Conservation (phyloP, 2,113 vertebrate species). For the human region DNA sequence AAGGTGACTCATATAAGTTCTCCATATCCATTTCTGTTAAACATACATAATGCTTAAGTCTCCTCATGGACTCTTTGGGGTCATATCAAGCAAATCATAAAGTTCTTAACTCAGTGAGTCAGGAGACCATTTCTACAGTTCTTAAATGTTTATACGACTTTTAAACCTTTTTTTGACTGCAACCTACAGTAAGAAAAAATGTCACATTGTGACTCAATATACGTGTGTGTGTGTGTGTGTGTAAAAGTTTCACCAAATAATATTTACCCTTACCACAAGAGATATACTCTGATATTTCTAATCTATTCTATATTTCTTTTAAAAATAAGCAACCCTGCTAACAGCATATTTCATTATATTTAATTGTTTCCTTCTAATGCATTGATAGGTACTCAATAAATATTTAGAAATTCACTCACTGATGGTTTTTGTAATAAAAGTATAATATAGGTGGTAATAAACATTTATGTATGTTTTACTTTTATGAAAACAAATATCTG, state of each 20-base stretch:
- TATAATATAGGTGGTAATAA: conserved; percentile 1
- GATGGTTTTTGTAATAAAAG: conserved; percentile 32
- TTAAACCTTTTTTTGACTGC: conserved; percentile 15
- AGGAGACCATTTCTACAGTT: conserved; percentile 6
- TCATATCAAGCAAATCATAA: not conserved
- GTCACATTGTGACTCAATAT: not conserved
- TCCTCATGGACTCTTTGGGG: not conserved
- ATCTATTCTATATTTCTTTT: not conserved
- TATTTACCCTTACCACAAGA: not conserved
- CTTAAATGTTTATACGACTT: not conserved
- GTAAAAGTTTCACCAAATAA: not conserved
- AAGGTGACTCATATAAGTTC: not conserved
- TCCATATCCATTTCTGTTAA: conserved; percentile 32
- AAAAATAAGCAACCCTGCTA: conserved; percentile 6
- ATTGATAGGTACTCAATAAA: conserved; percentile 7
- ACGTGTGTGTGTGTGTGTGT: not conserved
- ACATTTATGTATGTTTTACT: not conserved
- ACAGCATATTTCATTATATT: conserved; percentile 34
- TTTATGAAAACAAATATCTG: not conserved
- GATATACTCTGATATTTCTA: not conserved
- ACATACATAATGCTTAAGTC: not conserved
- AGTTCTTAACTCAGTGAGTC: not conserved
- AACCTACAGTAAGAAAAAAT: not conserved
- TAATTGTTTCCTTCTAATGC: conserved; percentile 26
- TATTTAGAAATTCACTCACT: not conserved